These are phyloP conservation scores for Sciaenops ocellatus DNA, from an alignment of 2,797 vertebrate genomes.

Conservation along the genomic window DNA sequence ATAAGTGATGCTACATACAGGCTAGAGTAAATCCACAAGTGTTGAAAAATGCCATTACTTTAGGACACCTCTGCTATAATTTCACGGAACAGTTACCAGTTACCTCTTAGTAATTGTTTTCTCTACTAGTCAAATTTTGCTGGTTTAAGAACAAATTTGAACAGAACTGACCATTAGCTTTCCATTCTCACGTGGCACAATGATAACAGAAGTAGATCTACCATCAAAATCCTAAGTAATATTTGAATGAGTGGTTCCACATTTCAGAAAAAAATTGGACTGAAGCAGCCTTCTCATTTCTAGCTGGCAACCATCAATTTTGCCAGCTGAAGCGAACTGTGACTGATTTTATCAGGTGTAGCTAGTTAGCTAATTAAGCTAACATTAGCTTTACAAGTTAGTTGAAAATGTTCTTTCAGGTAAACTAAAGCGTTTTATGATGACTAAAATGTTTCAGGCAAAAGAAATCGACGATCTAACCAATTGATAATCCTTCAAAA, in stretches of 20 bases:
- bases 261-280: too few species aligned
- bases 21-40: background rate
- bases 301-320: background rate
- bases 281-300: background rate
- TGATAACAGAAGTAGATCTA: background rate
- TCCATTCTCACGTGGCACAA: background rate
- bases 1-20: background rate
- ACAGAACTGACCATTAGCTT: background rate
- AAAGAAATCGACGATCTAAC: background rate
- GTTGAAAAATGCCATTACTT: background rate
- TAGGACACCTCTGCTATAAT: background rate
- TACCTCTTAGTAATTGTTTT: background rate
- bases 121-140: background rate
- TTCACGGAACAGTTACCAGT: background rate
- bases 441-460: background rate
- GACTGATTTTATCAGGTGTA: background rate
- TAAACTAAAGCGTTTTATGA: background rate
- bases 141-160: background rate
- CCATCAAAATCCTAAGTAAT: too few species aligned
- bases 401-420: background rate
- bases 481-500: background rate
- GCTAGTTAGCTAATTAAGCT: constrained; percentile 5
- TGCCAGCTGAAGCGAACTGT: background rate
- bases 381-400: constrained; percentile 8
- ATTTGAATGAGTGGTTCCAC: too few species aligned